Conservation (phyloP, 1,140 invertebrate species). For the Zaprionus capensis region DNA sequence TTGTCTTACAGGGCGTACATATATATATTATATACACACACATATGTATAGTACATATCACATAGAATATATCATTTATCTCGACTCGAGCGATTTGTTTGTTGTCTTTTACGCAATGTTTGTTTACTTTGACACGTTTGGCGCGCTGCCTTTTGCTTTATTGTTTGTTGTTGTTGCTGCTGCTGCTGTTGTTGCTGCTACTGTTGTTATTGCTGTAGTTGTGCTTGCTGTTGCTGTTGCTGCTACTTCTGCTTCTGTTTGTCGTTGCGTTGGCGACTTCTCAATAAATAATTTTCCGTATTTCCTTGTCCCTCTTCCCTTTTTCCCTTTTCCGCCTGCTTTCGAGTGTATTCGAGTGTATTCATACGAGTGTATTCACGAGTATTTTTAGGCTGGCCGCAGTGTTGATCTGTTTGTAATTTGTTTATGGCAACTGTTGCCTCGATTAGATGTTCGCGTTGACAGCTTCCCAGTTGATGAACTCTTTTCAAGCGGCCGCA, state of each 20-base stretch:
- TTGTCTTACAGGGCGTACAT: background rate
- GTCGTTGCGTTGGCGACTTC: conserved; percentile 49
- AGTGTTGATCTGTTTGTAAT: conserved; percentile 55
- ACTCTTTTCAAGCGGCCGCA: conserved; percentile 56
- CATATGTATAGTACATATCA: background rate
- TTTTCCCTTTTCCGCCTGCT: background rate
- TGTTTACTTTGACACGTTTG: conserved; percentile 68
- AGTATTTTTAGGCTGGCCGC: conserved; percentile 56
- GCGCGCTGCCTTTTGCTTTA: conserved; percentile 8
- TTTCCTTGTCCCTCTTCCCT: conserved; percentile 47
- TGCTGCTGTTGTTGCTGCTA: background rate
- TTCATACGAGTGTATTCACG: conserved; percentile 22
- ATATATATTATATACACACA: background rate
- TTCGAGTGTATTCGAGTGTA: conserved; percentile 5
- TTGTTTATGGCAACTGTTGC: conserved; percentile 72
- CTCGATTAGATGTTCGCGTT: conserved; percentile 63
- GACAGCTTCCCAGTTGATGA: conserved; percentile 65
- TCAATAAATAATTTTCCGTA: conserved; percentile 54
- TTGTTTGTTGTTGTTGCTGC: background rate
- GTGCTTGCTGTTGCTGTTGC: conserved; percentile 8
- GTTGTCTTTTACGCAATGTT: conserved; percentile 51
- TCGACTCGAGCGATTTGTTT: conserved; percentile 35
- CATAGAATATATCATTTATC: conserved; percentile 13
- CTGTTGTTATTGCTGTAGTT: conserved; percentile 10
- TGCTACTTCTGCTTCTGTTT: background rate